A percentile compares a stretch with the other conserved stretches of the same genome.
Evolutionary conservation across 2,888 invertebrate genomes (phyloP).

Genomic region (Calameuta pallipes): DNA sequence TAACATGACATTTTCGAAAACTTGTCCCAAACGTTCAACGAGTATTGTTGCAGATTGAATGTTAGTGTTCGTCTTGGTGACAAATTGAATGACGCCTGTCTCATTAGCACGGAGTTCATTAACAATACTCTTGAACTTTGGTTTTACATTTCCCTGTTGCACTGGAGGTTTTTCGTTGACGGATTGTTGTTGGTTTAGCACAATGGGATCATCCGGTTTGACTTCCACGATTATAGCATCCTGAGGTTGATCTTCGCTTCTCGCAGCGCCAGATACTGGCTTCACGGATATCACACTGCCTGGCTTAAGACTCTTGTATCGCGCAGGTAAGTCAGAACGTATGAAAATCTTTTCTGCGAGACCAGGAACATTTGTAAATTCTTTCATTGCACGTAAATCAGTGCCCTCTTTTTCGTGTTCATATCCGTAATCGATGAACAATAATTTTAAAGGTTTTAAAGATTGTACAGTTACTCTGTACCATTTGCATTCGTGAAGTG

Average conservation of each 20-base stretch:
- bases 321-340: conserved; percentile 6
- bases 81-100: not conserved
- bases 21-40: not conserved
- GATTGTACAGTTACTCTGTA: conserved; percentile 41
- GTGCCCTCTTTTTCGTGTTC: conserved; percentile 24
- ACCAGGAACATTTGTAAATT: conserved; percentile 22
- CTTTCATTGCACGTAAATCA: conserved; percentile 33
- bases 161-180: not conserved
- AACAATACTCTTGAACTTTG: conserved; percentile 27
- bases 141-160: not conserved
- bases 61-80: not conserved
- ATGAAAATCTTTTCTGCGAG: conserved; percentile 24
- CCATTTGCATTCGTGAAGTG: conserved; percentile 38
- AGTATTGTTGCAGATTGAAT: not conserved
- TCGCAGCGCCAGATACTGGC: not conserved
- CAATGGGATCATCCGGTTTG: not conserved
- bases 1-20: not conserved
- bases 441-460: conserved; percentile 37
- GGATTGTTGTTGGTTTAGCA: not conserved
- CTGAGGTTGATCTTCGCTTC: not conserved
- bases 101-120: not conserved
- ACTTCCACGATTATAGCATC: not conserved
- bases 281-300: conserved; percentile 36
- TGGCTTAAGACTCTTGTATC: conserved; percentile 17
- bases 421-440: conserved; percentile 50